Percentiles rank a stretch among this genome's conserved stretches.
These are phyloP conservation scores for Bovichtus diacanthus DNA, from an alignment of 2,797 vertebrate species.

Conservation along the genomic window DNA sequence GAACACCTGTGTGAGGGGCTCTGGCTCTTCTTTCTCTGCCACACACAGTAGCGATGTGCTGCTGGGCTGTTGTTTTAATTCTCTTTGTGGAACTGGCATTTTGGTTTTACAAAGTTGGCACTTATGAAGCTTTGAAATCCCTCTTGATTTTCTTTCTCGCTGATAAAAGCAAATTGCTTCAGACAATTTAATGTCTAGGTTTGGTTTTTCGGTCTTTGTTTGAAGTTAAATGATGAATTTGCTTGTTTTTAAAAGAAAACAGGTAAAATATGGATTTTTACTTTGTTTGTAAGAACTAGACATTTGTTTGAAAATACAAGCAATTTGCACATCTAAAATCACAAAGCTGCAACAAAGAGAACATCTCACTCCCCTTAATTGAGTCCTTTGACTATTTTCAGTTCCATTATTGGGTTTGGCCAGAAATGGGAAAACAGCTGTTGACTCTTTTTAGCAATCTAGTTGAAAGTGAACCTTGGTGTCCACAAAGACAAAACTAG, in stretches of 20 bases:
- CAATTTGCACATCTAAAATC: neutral
- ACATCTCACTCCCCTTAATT: neutral
- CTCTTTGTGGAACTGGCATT: neutral
- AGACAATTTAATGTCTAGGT: neutral
- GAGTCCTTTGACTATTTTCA: constrained; percentile 26
- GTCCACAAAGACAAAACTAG: neutral
- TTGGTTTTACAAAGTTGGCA: neutral
- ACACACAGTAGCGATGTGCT: neutral
- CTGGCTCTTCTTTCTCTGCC: neutral
- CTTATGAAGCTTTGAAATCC: neutral
- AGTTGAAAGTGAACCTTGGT: neutral
- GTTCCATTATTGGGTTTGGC: constrained; percentile 1
- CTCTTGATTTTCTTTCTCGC: neutral
- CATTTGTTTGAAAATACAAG: neutral
- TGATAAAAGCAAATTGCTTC: neutral
- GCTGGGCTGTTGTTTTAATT: neutral
- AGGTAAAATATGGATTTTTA: neutral
- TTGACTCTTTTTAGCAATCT: neutral
- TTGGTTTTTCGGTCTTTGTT: neutral
- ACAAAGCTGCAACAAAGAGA: constrained; percentile 5
- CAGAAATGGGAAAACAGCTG: constrained; percentile 17
- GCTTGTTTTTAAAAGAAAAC: neutral
- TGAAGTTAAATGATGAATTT: neutral
- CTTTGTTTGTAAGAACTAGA: neutral
- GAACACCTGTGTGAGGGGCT: constrained; percentile 6